Percentiles rank a stretch among this genome's conserved stretches.
Evolutionary conservation across 2,113 vertebrate genomes (phyloP).

Genomic region (Pimephales promelas): DNA sequence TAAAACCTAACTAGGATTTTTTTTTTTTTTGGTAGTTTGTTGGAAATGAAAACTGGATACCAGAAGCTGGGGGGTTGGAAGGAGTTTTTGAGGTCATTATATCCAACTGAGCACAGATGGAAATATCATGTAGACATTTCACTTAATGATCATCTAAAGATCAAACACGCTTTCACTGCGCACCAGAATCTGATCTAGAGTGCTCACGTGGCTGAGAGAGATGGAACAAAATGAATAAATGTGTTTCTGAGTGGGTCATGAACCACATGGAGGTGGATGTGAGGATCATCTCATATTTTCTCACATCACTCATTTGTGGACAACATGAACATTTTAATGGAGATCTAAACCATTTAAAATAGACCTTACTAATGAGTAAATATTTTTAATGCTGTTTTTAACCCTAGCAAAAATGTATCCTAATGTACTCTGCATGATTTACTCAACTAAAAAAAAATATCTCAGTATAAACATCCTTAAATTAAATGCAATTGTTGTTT

Average conservation of each 20-base stretch:
- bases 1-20: constrained; percentile 24
- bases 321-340: constrained; percentile 3
- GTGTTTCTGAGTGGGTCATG: constrained; percentile 13
- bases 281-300: constrained; percentile 10
- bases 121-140: constrained; percentile 45
- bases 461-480: neutral
- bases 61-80: neutral
- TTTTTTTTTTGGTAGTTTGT: constrained; percentile 19
- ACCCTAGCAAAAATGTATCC: neutral
- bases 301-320: neutral
- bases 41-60: neutral
- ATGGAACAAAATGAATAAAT: constrained; percentile 40
- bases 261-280: constrained; percentile 15
- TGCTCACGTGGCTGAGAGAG: neutral
- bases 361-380: neutral
- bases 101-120: constrained; percentile 20
- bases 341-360: neutral
- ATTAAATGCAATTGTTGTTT: no score
- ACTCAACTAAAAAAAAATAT: neutral
- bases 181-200: constrained; percentile 17
- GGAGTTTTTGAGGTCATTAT: constrained; percentile 25
- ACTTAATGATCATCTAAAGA: constrained; percentile 54
- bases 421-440: neutral
- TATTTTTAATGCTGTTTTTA: neutral
- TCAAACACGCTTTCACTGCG: constrained; percentile 41